These are phyloP conservation scores for Drosophila quadrilineata DNA, from an alignment of 1,140 invertebrate species.

Conservation along the genomic window DNA sequence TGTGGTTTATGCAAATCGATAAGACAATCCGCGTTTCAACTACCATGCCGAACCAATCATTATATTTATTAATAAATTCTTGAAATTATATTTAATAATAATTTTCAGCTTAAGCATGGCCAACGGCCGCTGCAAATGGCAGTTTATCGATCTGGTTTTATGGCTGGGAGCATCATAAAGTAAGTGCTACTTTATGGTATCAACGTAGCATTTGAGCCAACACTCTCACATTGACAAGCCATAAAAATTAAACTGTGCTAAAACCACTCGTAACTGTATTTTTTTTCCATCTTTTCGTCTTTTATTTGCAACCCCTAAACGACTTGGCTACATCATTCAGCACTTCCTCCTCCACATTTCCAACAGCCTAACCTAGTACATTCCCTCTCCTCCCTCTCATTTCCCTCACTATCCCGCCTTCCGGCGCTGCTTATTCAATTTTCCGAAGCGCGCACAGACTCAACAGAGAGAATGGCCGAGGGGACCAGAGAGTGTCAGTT, in stretches of 20 bases:
- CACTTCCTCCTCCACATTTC: conserved; percentile 22
- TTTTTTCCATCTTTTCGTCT: too few species aligned
- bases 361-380: background rate
- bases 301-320: conserved; percentile 57
- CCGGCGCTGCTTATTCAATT: conserved; percentile 64
- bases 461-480: too few species aligned
- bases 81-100: too few species aligned
- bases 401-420: background rate
- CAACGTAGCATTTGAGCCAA: conserved; percentile 23
- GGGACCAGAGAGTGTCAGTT: too few species aligned
- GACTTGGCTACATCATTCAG: conserved; percentile 47
- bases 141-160: conserved; percentile 5
- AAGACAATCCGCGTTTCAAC: too few species aligned
- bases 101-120: too few species aligned
- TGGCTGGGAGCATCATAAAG: conserved; percentile 5
- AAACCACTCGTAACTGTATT: too few species aligned
- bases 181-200: conserved; percentile 15
- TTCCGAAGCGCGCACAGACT: conserved; percentile 50
- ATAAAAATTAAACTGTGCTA: conserved; percentile 48
- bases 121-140: too few species aligned
- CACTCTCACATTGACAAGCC: conserved; percentile 37
- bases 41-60: too few species aligned
- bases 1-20: background rate
- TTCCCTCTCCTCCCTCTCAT: background rate
- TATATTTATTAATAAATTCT: too few species aligned